Base-by-base conservation (phyloP, 2,888 invertebrate genomes). In the Hyalella azteca region DNA sequence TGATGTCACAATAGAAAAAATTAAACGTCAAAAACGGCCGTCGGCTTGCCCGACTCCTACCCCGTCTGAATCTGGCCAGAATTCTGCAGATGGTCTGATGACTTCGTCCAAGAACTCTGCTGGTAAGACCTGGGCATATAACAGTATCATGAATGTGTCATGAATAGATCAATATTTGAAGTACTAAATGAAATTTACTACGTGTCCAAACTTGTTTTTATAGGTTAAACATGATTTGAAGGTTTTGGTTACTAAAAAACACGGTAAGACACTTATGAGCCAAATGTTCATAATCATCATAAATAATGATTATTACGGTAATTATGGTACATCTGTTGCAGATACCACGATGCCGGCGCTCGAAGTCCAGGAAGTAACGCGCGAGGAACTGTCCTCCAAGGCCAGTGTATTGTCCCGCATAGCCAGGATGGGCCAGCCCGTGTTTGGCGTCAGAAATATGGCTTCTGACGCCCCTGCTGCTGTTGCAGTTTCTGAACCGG, bases 331-430 rank as follows among this genome's bases (percentile, higher is more conserved):
- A 2, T 45, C 9, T 3, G 19, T 45, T 15, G 11, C 45, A 15
- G 45, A 54, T 4, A 1, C 26, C 2, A 54, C 54, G 22, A 13
- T 54, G 26, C 54, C 22, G 54, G 54, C 3, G 26, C 54, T 22
- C 26, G 22, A 9, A 9, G 54, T 11, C 9, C 11, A 54, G 54
- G 54, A 26, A 11, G 54, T 13, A 54, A 29, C 7, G 19, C n/a
- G 22, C 19, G 49, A 0, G 0, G 1, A 2, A 22, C 49, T 22
- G 11, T 2, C 66, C 3, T 36, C 36, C 36, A 66, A 36, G 19
- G 66, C 66, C 36, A 36, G 66, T 19, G 66, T 66, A 4, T 36
- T 66, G 66, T 66, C 66, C 11, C 66, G 66, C 39, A 66, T 66
- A 1, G 66, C 39, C 2, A 66, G 39, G n/a, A 66, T 66, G 66